phyloP scores from a whole-genome alignment of 2,113 vertebrate genomes.

The Aspidoscelis tigris region DNA sequence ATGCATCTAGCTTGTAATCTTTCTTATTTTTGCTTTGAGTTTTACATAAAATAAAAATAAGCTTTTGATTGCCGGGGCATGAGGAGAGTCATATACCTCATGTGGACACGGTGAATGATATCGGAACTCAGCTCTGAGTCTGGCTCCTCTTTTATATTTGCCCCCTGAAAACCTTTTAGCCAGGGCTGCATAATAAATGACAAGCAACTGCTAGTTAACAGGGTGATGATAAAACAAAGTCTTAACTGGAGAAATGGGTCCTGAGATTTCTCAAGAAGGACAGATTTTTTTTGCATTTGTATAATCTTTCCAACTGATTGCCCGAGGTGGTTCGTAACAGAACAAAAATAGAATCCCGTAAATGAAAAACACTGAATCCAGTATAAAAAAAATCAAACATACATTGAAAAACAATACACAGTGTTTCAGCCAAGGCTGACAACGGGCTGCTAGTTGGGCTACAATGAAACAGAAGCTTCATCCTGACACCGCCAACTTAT shows the following conservation, averaged over 20 bases:
- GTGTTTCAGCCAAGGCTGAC: too few species aligned
- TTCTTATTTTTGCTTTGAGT: constrained; percentile 11
- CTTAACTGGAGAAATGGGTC: background rate
- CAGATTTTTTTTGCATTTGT: too few species aligned
- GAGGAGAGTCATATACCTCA: background rate
- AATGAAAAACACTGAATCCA: too few species aligned
- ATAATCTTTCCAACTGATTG: too few species aligned
- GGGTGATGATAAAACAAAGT: background rate
- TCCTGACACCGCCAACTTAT: too few species aligned
- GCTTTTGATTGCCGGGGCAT: background rate
- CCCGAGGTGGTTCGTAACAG: too few species aligned
- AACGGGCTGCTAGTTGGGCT: too few species aligned
- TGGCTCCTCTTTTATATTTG: background rate
- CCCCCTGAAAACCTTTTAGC: constrained; percentile 16
- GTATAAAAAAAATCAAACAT: too few species aligned
- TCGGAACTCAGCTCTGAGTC: background rate
- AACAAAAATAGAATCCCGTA: too few species aligned
- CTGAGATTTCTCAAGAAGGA: background rate
- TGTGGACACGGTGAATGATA: background rate
- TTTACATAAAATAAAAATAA: background rate
- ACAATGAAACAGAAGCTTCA: background rate
- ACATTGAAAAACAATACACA: too few species aligned
- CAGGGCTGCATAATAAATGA: background rate
- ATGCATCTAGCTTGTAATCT: constrained; percentile 9
- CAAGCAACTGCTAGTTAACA: background rate